Percentiles rank a stretch among this genome's conserved stretches.
phyloP scores from a whole-genome alignment of 2,888 invertebrate genomes.

The Escarpia spicata region DNA sequence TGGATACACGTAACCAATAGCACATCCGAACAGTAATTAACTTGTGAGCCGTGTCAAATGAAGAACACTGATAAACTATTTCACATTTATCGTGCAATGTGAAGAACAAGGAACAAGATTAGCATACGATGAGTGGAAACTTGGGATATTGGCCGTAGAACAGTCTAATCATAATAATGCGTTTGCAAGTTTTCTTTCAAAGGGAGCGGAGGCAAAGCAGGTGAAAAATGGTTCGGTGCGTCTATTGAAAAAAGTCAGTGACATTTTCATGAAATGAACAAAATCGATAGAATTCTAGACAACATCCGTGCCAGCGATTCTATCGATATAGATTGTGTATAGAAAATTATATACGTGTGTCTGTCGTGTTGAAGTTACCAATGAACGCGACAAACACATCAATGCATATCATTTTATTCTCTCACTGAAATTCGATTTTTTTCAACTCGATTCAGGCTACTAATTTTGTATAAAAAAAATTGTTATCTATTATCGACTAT shows the following conservation, averaged over 20 bases:
- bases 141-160: too few species aligned
- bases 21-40: too few species aligned
- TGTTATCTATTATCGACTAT: background rate
- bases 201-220: background rate
- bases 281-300: background rate
- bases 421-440: background rate
- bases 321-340: background rate
- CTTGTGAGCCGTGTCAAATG: too few species aligned
- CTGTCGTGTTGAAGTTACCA: background rate
- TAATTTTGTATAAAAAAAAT: background rate
- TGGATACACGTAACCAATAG: too few species aligned
- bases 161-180: background rate
- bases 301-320: background rate
- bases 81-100: too few species aligned
- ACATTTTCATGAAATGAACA: background rate
- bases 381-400: background rate
- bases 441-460: background rate
- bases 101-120: too few species aligned
- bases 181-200: background rate
- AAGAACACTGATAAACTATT: too few species aligned
- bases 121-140: too few species aligned
- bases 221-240: background rate
- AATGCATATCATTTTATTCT: background rate
- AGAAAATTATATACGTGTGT: background rate
- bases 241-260: background rate